These are phyloP conservation scores for Geotrupes spiniger DNA, from an alignment of 2,888 invertebrate species.

Conservation along the genomic window DNA sequence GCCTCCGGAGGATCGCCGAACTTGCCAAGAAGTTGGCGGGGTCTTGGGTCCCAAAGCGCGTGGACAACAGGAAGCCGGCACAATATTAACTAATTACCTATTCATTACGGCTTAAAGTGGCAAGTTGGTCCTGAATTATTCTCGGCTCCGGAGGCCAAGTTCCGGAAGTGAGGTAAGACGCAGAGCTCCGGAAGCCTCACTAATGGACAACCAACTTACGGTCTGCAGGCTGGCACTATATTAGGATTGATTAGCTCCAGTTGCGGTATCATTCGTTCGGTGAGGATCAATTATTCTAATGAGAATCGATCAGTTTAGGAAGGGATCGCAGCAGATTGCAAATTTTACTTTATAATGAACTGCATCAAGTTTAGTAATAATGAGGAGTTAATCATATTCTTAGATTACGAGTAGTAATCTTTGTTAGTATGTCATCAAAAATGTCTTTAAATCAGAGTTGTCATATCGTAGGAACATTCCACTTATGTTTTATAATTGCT, in stretches of 20 bases:
- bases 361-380: too few relatives aligned
- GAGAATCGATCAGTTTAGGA: too few relatives aligned
- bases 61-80: conserved; percentile 48
- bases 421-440: too few relatives aligned
- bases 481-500: too few relatives aligned
- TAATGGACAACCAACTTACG: conserved; percentile 29
- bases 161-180: conserved; percentile 51
- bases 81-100: conserved; percentile 54
- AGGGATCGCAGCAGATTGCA: too few relatives aligned
- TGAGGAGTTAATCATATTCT: too few relatives aligned
- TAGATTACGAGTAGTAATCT: too few relatives aligned
- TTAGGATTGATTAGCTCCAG: conserved; percentile 47
- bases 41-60: conserved; percentile 36
- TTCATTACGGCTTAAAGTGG: conserved; percentile 54
- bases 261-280: not conserved
- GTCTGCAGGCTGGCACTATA: conserved; percentile 38
- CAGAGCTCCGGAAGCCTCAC: conserved; percentile 46
- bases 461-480: too few relatives aligned
- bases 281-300: too few relatives aligned
- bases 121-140: conserved; percentile 53
- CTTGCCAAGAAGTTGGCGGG: conserved; percentile 32
- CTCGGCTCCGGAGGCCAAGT: conserved; percentile 47
- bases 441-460: too few relatives aligned
- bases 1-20: conserved; percentile 44
- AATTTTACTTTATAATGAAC: too few relatives aligned